Evolutionary conservation across 2,797 vertebrate species (phyloP), one percentile per base, ranked within the genome.

Genomic region (Hydrophis major): DNA sequence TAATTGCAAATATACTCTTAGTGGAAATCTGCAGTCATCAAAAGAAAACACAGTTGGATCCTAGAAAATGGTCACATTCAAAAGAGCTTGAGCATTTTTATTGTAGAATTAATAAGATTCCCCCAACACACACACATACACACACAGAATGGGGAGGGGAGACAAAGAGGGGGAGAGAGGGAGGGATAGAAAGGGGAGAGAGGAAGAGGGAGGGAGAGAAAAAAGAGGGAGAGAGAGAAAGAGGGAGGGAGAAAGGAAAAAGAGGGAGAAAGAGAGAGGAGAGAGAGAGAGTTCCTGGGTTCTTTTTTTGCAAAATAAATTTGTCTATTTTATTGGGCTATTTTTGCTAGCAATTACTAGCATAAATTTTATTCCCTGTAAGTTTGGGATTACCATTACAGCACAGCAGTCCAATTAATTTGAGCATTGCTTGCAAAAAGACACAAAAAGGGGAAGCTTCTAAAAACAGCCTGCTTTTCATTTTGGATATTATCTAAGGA

Each of bases 371-470:
- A 90, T 95, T 95, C 96, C 93, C 93, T 94, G 91, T 87, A 94
- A 93, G 86, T 95, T 94, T 92, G 86, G 94, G 93, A 88, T 87
- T 94, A 94, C 92, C 94, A 97, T 95, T 91, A 94, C 95, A 92
- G 94, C 96, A 95, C 96, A 97, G 96, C 96, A 61, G 96, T 96
- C 95, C 96, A 97, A 97, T 97, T 97, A 97, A 94, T 92, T 94
- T 93, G 94, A 95, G 94, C 92, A 91, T 95, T 93, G 91, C 93
- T 95, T 93, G 94, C 95, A 95, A 86, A 93, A 95, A 93, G 92
- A 92, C 28, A n/a, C 61, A n/a, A 11, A 92, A 89, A 93, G 87
- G 93, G 94, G 90, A 50, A 50, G n/a, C 20, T 13, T 69, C 20
- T 59, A 50, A 53, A 53, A 90, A 89, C 90, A 50, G 60, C 92